Base-by-base conservation (phyloP, 2,888 invertebrate species). In the Melolontha melolontha region DNA sequence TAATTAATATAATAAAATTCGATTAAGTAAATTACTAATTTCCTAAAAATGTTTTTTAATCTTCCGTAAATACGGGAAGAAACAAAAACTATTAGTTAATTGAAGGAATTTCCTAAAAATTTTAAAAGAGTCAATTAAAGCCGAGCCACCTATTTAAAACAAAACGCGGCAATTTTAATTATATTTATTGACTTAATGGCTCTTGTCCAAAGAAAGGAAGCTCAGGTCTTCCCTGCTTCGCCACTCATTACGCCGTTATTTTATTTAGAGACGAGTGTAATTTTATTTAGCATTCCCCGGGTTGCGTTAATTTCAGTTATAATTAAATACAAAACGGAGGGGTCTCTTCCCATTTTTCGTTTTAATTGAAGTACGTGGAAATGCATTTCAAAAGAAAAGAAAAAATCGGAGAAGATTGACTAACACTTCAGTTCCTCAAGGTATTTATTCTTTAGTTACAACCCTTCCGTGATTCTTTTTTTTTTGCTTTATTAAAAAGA, bases 291-390 rank as follows among this genome's bases (percentile, higher is more conserved):
- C 75, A 74, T 75, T 73, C 72, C 73, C 69, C 14, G 68, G 71
- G 75, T 74, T 73, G 75, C 73, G 73, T 75, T 74, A 75, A 75
- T 74, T 75, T 73, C 73, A 69, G 73, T 72, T 54, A 74, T 75
- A 74, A 75, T 75, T 75, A 75, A 75, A 75, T 74, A 75, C 72
- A 72, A 74, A 74, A 75, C 72, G 72, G 71, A 71, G 73, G 71
- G 71, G 69, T 49, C 22, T 11, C 57, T 17, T 34, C 47, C 47
- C 59, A 16, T 39, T 47, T 73, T 73, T 72, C 69, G 70, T 70
- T 73, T 74, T 74, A 74, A 73, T 75, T 75, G 70, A 71, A 72
- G 72, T 75, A 69, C 71, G 69, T 71, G 68, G 67, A 69, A 68
- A 65, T 67, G 70, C 68, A 72, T 70, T 71, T 68, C 63, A 70